phyloP scores from a whole-genome alignment of 2,888 invertebrate genomes.

The Serrognathus titanus region DNA sequence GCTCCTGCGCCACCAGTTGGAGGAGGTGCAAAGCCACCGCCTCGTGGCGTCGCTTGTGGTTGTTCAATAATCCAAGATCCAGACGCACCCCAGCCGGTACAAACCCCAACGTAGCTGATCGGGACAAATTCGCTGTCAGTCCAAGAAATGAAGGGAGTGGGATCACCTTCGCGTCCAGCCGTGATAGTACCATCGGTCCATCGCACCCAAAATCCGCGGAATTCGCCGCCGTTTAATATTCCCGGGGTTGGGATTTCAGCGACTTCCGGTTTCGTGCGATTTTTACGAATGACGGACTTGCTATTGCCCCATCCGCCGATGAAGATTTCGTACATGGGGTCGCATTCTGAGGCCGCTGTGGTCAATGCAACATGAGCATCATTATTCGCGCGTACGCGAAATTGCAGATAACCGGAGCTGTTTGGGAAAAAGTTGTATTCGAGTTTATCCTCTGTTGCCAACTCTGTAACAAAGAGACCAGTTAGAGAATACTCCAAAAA shows the following conservation, averaged over 20 bases:
- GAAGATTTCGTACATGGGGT: slow-evolving; percentile 83
- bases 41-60: slow-evolving; percentile 23
- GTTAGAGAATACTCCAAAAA: too few species aligned
- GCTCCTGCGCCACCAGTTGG: slow-evolving; percentile 20
- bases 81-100: slow-evolving; percentile 82
- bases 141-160: slow-evolving; percentile 73
- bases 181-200: slow-evolving; percentile 62
- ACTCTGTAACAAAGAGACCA: slow-evolving; percentile 57
- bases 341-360: slow-evolving; percentile 63
- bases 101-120: slow-evolving; percentile 68
- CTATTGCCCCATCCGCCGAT: slow-evolving; percentile 86
- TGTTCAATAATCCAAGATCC: slow-evolving; percentile 77
- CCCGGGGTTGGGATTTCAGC: slow-evolving; percentile 64
- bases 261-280: slow-evolving; percentile 58
- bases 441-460: slow-evolving; percentile 75
- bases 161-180: slow-evolving; percentile 54
- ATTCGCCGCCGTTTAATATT: slow-evolving; percentile 69
- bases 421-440: slow-evolving; percentile 80
- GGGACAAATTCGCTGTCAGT: slow-evolving; percentile 68
- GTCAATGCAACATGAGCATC: slow-evolving; percentile 85
- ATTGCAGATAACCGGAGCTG: slow-evolving; percentile 65
- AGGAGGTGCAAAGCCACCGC: slow-evolving; percentile 2
- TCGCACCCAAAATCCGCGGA: slow-evolving; percentile 80
- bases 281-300: slow-evolving; percentile 79
- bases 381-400: slow-evolving; percentile 74